Evolutionary conservation across 2,797 vertebrate genomes (phyloP), one percentile per base, ranked within the genome.

Genomic region (Anas flavirostris): DNA sequence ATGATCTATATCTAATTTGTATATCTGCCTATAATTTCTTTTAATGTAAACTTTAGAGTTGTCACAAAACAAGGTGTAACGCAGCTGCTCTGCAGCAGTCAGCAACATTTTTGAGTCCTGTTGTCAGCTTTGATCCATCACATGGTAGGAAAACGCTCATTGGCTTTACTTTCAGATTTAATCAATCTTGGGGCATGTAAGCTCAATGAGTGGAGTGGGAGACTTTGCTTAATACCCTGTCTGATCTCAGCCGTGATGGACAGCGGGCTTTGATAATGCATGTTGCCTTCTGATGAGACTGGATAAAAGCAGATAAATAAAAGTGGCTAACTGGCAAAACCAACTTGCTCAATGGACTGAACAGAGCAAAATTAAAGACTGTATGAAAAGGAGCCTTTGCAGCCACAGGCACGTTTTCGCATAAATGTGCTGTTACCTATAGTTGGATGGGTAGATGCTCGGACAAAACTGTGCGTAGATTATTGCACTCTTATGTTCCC

Each of bases 391-490:
- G 29, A 89, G 48, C 17, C 50, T 90, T 89, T 75, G 12, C 28
- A 70, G 43, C 19, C 1, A 1, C 17, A 74, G 46, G 13, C 3
- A 2, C 16, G 7, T 79, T 82, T 13, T 11, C 14, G 13, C 3
- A 5, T 25, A 41, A 91, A n/a, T 18, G 17, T 0, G 0, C 16
- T 46, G 5, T 35, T 87, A 29, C 0, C 0, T 81, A n/a, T 60
- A 86, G n/a, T 39, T 75, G 81, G 55, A 18, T 1, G 2, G 60
- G 35, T 12, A 70, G 23, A 56, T 43, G 16, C 55, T 86, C 16
- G 23, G 22, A 26, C 18, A 62, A 66, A 83, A 60, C 7, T 16
- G 28, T 12, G 28, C 1, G 0, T 13, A 31, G 25, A 37, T 58
- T 56, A 37, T 60, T 77, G 39, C 29, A 31, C 31, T 78, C 37